These are phyloP conservation scores for Copsychus sechellarum DNA, from an alignment of 2,113 vertebrate species.

Conservation along the genomic window DNA sequence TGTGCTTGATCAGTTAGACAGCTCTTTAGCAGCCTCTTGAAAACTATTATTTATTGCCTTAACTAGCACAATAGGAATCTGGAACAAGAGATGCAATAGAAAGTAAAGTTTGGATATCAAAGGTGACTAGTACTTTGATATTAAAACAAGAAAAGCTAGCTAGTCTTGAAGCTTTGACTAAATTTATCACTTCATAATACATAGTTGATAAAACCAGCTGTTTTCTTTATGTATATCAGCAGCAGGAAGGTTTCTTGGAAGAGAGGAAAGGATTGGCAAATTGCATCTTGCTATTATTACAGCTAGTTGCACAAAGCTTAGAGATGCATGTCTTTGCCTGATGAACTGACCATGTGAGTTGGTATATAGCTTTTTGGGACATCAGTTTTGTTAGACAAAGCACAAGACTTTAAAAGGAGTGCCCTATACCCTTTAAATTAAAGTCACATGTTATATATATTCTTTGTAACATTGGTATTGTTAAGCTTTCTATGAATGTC, in stretches of 20 bases:
- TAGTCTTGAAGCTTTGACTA: background rate
- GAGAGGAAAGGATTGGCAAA: background rate
- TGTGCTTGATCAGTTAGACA: background rate
- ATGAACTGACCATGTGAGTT: fast-evolving
- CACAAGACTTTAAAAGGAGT: background rate
- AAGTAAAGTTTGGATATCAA: background rate
- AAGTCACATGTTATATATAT: background rate
- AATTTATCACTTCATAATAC: background rate
- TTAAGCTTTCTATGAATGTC: background rate
- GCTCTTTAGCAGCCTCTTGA: background rate
- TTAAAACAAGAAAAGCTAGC: background rate
- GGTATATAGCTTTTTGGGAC: background rate
- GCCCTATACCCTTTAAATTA: background rate
- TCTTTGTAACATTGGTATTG: background rate
- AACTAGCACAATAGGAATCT: background rate
- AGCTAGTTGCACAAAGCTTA: background rate
- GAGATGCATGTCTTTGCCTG: background rate
- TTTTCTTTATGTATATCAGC: background rate
- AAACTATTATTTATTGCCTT: background rate
- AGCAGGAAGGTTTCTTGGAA: background rate
- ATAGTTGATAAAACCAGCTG: background rate
- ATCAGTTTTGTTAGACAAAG: background rate
- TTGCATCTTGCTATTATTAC: background rate
- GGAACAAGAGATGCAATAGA: background rate
- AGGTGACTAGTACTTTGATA: background rate